Evolutionary conservation across 2,797 vertebrate species (phyloP), one percentile per base, ranked within the genome.

Genomic region (Pelobates cultripes): DNA sequence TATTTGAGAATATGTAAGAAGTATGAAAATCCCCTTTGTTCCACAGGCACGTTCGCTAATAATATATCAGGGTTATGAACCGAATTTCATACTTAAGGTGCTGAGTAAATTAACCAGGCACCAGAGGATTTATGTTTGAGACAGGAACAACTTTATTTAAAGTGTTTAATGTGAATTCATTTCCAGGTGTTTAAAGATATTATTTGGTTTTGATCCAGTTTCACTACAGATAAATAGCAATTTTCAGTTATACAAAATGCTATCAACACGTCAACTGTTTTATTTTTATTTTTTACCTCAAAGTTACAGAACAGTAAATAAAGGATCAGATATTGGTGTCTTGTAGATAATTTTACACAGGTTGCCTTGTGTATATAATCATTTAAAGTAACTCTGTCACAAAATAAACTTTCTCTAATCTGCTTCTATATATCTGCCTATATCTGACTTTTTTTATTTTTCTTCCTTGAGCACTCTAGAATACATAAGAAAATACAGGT

Each of bases 111-210:
- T 64, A 64, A 40, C 61, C n/a, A 64, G 61, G 61, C 61, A 64
- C 17, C 61, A 64, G 14, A 74, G 73, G 40, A 74, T 74, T 43
- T 57, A n/a, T 60, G 44, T 28, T 43, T 74, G 53, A 15, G 15
- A 74, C 42, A 61, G 43, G 15, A n/a, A 45, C 61, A 75, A 44
- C 55, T 61, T 44, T 75, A 28, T 28, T 44, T 75, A 42, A 28
- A 73, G 61, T 64, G 15, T 10, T 61, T 75, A 13, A 60, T 28
- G n/a, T 64, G 57, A 63, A 14, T 75, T n/a, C 41, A 61, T 44
- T 74, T 17, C 7, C 73, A 63, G 60, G 57, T 75, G 73, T 75
- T 14, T 73, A 15, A 43, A 63, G 40, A 74, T 60, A 74, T 74
- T 61, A 74, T 41, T 61, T 74, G 55, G 42, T 14, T 60, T 74